Evolutionary conservation across 2,888 invertebrate genomes (phyloP).

Genomic region (Erannis defoliaria): DNA sequence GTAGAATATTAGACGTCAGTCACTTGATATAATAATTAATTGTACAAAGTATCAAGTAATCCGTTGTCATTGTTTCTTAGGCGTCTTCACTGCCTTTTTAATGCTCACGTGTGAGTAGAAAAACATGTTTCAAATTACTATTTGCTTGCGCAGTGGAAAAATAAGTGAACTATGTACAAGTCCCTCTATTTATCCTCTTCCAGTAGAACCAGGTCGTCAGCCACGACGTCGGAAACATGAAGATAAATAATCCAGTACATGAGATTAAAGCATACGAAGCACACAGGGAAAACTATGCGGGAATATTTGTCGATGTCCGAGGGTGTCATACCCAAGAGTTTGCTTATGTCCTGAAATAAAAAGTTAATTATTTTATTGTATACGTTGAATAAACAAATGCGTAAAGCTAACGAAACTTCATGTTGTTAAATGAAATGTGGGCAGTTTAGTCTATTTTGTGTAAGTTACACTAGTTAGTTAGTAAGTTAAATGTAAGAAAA

Average conservation of each 20-base stretch:
- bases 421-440: too few relatives aligned
- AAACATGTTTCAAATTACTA: slow-evolving; percentile 75
- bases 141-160: slow-evolving; percentile 62
- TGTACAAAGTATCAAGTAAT: background rate
- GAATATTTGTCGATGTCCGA: slow-evolving; percentile 99
- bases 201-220: slow-evolving; percentile 96
- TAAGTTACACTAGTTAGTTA: too few relatives aligned
- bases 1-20: background rate
- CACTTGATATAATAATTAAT: background rate
- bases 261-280: slow-evolving; percentile 99
- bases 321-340: slow-evolving; percentile 96
- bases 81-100: background rate
- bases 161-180: slow-evolving; percentile 70
- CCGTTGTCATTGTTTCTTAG: background rate
- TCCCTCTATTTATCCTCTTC: slow-evolving; percentile 86
- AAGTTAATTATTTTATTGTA: too few relatives aligned
- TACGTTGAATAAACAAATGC: too few relatives aligned
- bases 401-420: too few relatives aligned
- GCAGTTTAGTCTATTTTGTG: too few relatives aligned
- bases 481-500: too few relatives aligned
- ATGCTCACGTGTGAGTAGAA: background rate
- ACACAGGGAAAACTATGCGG: slow-evolving; percentile 98
- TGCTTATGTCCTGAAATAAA: slow-evolving; percentile 92
- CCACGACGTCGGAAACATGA: slow-evolving; percentile 98
- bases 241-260: slow-evolving; percentile 99